Evolutionary conservation across 2,888 invertebrate genomes (phyloP), one percentile per base, ranked within the genome.

Genomic region (Cotesia congregata): DNA sequence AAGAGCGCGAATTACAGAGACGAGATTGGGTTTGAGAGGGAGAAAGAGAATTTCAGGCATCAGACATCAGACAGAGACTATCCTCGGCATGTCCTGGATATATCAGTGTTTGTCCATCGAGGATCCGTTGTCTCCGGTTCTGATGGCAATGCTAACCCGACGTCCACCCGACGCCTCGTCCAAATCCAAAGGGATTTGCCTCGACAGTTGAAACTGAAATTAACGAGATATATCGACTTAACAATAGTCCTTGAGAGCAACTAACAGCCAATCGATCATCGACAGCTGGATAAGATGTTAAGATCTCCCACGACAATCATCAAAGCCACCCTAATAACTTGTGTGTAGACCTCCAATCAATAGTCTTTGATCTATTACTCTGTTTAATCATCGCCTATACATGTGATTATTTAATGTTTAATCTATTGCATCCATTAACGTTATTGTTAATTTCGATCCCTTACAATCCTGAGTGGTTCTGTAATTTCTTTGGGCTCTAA

Each of bases 21-120:
- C 7, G 50, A 50, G 12, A 50, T 3, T 7, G 12, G 12, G 17
- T 4, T 67, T 38, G 50, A 12, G 50, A 50, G 50, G 7, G 62
- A 62, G 15, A 62, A 17, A 62, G 62, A 62, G 62, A 62, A 17
- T 15, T 15, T 68, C 15, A 50, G 62, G 15, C 38, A 59, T 6
- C 41, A 67, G 68, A 67, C 38, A 41, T 59, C 30, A 39, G 20
- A 40, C 40, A 61, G 30, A 59, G 67, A 67, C 67, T 40, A 74
- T 69, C 60, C 72, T 70, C 65, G 30, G 38, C 64, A 74, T 71
- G 68, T 41, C 30, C 69, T 38, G 50, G 30, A 75, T 77, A 82
- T 84, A 85, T 85, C 85, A 80, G 71, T 85, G 84, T 85, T 85
- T 85, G 81, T 81, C 79, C 85, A 85, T 77, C 77, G 79, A 79